Base-by-base conservation (phyloP, 2,113 vertebrate genomes). In the Peucedramus taeniatus region DNA sequence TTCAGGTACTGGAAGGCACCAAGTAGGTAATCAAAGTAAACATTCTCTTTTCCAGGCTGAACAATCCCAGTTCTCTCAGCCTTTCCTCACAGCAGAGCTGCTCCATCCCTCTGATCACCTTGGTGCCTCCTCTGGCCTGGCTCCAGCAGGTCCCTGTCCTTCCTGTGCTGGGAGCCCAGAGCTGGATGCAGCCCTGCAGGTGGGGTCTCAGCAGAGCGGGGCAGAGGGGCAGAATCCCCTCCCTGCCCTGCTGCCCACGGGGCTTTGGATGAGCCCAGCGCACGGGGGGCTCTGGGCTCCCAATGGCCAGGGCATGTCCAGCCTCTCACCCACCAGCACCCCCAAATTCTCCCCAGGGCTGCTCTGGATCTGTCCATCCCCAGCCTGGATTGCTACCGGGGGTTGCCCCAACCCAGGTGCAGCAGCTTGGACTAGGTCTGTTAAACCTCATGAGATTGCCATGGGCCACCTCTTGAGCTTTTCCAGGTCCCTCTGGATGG, bases 21-120 rank as follows among this genome's bases (percentile, higher is more conserved):
- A 84, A 13, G 1, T 2, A 19, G 7, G 3, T n/a, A n/a, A n/a
- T n/a, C n/a, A n/a, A n/a, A n/a, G n/a, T n/a, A 0, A 33, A 4
- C 40, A 28, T n/a, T 4, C 59, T 56, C 23, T 47, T 0, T 3
- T 33, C 15, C 23, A 64, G 9, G 0, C 40, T 19, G 40, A 47
- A 23, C 40, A 54, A 15, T 2, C 27, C 17, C 33, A 45, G 0
- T 4, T 44, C 8, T 35, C 56, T 3, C 26, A 61, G 10, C 45
- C 64, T 69, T 68, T 57, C 28, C 63, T 21, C 28, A 5, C 1
- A 9, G 40, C 27, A 66, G 42, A 57, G 63, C 28, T 47, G 42
- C 42, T 56, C n/a, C 40, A 56, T 16, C n/a, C 63, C 51, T 68
- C 63, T 77, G n/a, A 18, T 60, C 15, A 1, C 24, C n/a, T 24